Percentiles rank a stretch among this genome's conserved stretches.
Conservation (phyloP, 2,113 vertebrate species). For the Fregata magnificens region DNA sequence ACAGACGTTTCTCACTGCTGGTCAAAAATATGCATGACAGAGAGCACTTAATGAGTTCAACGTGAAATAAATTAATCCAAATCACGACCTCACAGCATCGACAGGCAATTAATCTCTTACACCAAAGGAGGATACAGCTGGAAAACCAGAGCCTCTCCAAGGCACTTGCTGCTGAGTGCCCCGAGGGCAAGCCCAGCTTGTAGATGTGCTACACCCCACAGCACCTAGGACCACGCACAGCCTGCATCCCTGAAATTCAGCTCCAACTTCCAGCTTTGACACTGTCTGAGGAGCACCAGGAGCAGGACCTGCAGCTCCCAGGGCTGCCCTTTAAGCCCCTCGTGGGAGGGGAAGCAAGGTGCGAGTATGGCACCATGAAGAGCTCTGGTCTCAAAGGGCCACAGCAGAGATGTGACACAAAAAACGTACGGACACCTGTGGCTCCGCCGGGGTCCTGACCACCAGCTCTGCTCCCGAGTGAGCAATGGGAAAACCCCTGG, state of each 20-base stretch:
- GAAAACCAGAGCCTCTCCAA: not conserved
- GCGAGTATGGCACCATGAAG: rapidly evolving
- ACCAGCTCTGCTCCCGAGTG: not conserved
- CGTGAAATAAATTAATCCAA: not conserved
- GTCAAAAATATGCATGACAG: not conserved
- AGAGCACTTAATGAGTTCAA: not conserved
- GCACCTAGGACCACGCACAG: not conserved
- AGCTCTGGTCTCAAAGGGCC: not conserved
- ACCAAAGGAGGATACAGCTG: not conserved
- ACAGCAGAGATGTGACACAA: not conserved
- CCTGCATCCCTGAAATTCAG: not conserved
- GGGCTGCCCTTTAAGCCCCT: not conserved
- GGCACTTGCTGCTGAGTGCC: not conserved
- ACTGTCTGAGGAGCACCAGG: not conserved
- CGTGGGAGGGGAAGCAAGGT: rapidly evolving
- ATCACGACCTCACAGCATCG: not conserved
- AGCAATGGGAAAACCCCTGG: not conserved
- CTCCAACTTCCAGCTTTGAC: not conserved
- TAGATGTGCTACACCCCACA: not conserved
- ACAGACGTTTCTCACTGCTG: not conserved
- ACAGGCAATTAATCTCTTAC: not conserved
- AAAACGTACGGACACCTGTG: rapidly evolving
- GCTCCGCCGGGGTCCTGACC: not conserved
- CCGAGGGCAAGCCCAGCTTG: not conserved
- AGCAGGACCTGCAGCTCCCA: not conserved